Evolutionary conservation across 1,140 invertebrate species (phyloP), one percentile per base, ranked within the genome.

Genomic region (Mactra quadrangularis): DNA sequence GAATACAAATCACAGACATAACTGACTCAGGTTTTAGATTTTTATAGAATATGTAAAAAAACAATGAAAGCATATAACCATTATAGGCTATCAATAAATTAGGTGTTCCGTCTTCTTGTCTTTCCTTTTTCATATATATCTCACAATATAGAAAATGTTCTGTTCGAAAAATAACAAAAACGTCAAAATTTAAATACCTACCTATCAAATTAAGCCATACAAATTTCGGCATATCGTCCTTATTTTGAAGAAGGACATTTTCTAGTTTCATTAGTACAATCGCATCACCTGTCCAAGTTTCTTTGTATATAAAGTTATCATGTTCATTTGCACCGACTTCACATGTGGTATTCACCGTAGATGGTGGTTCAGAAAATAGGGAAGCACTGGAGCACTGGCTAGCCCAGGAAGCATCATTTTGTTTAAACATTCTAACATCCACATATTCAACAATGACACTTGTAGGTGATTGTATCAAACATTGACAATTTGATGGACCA

Each of bases 121-220:
- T n/a, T n/a, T n/a, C n/a, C n/a, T n/a, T n/a, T n/a, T n/a, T n/a
- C n/a, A n/a, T n/a, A n/a, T n/a, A n/a, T n/a, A n/a, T n/a, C n/a
- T n/a, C n/a, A n/a, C n/a, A n/a, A n/a, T n/a, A n/a, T n/a, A n/a
- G n/a, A n/a, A n/a, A n/a, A n/a, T n/a, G n/a, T n/a, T n/a, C n/a
- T n/a, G n/a, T n/a, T n/a, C n/a, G n/a, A n/a, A n/a, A n/a, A n/a
- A n/a, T n/a, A n/a, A n/a, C n/a, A n/a, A n/a, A n/a, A n/a, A n/a
- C n/a, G n/a, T n/a, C n/a, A n/a, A n/a, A n/a, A n/a, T n/a, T n/a
- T n/a, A n/a, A n/a, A n/a, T n/a, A n/a, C n/a, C n/a, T 41, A 41
- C 38, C 38, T 6, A 41, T 41, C 38, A 41, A 41, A 68, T 50
- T 47, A 19, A 68, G 38, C 64, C 64, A 68, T 25, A 68, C 31